Base-by-base conservation (phyloP, 2,888 invertebrate species). In the Stenoptilia bipunctidactyla region DNA sequence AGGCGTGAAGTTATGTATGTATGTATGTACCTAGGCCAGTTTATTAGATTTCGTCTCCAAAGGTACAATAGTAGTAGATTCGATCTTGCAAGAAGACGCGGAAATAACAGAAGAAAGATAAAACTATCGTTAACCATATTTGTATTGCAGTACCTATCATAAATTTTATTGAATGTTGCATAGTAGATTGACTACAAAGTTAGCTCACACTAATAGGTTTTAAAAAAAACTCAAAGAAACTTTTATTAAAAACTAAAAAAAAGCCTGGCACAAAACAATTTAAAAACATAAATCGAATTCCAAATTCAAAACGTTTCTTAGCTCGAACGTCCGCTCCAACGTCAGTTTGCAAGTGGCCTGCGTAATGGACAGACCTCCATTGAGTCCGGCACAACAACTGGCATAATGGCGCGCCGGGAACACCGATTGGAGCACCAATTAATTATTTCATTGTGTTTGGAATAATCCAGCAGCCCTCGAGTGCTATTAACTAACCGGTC, bases 351-450 rank as follows among this genome's bases (percentile, higher is more conserved):
- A 67, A 68, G 63, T 71, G 68, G 69, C 20, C 36, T 37, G 15
- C 15, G 36, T 37, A 37, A 37, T 38, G 37, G 38, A 15, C 33
- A 15, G 15, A 15, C 20, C 38, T 38, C 13, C 13, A 25, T 13
- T 40, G 15, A 37, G 15, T 13, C 50, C 52, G 49, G 40, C 43
- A 44, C 45, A 47, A 48, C 55, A 51, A 51, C 51, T 52, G 51
- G 53, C 55, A 65, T 61, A 66, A 69, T 64, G 58, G 63, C 58
- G 55, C 54, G 59, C 57, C 61, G 59, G 62, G 65, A 67, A 64
- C 71, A 70, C 63, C 57, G 68, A 65, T 69, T 70, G 67, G 66
- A 77, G 77, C 66, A 69, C 75, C 80, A 79, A 80, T 82, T 82
- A 82, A 82, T 82, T 79, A 82, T 74, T 72, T 68, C 73, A 74